Conservation (phyloP, 2,888 invertebrate genomes). For the Patella caerulea region DNA sequence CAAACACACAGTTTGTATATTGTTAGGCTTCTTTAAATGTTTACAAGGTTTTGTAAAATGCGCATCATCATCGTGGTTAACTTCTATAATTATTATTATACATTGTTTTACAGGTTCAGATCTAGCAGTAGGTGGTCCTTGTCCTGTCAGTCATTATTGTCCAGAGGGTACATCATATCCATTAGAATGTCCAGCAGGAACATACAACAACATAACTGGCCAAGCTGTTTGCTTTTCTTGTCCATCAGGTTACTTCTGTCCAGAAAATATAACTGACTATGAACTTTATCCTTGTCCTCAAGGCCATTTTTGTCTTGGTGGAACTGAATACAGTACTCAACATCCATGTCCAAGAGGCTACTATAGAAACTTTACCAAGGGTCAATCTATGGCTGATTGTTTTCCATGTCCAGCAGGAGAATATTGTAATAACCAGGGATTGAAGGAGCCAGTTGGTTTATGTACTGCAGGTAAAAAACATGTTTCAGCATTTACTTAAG, state of each 20-base stretch:
- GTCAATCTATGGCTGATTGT: constrained; percentile 57
- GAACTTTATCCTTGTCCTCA: constrained; percentile 58
- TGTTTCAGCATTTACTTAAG: not conserved
- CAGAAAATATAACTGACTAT: constrained; percentile 61
- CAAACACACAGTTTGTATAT: too few species aligned
- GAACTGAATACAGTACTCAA: constrained; percentile 52
- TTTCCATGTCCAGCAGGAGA: constrained; percentile 62
- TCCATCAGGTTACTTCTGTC: constrained; percentile 66
- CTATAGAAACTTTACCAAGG: constrained; percentile 50
- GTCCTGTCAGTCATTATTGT: constrained; percentile 66
- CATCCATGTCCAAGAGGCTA: constrained; percentile 66
- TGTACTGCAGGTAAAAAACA: constrained; percentile 61
- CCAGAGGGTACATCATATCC: constrained; percentile 65
- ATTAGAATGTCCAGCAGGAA: constrained; percentile 62
- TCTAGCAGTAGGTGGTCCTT: constrained; percentile 63
- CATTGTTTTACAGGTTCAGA: constrained; percentile 48
- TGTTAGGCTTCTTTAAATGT: too few species aligned
- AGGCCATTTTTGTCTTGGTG: constrained; percentile 65
- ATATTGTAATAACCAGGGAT: constrained; percentile 62
- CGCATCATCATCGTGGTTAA: too few species aligned
- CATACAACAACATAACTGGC: constrained; percentile 66
- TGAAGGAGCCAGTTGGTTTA: constrained; percentile 50
- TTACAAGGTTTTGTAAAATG: too few species aligned
- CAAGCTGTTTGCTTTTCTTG: constrained; percentile 60
- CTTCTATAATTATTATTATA: not conserved